Evolutionary conservation across 2,113 vertebrate species (phyloP).

Genomic region (Psophia crepitans): DNA sequence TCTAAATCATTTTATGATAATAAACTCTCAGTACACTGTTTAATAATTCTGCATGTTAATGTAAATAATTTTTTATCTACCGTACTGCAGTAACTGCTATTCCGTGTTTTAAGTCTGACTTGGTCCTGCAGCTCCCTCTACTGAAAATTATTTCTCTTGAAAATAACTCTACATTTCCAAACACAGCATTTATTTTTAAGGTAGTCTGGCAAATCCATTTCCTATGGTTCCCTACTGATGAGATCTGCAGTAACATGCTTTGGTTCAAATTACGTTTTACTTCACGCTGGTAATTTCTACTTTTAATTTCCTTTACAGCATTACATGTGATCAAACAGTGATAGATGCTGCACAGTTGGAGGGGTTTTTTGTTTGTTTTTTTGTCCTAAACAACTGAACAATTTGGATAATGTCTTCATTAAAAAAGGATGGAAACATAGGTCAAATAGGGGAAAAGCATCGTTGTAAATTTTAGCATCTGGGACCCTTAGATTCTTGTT

Average conservation of each 20-base stretch:
- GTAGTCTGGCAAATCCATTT: not conserved
- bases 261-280: not conserved
- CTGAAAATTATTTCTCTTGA: conserved; percentile 26
- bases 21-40: not conserved
- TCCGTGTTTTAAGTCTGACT: not conserved
- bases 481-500: not conserved
- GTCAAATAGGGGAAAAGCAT: not conserved
- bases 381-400: not conserved
- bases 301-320: not conserved
- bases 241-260: not conserved
- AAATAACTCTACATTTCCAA: not conserved
- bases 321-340: not conserved
- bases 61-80: conserved; percentile 10
- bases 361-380: too few relatives aligned
- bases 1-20: conserved; percentile 26
- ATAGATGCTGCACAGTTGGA: not conserved
- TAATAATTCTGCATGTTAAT: conserved; percentile 10
- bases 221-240: not conserved
- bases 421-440: not conserved
- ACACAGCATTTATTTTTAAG: conserved; percentile 13
- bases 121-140: conserved; percentile 67
- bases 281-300: not conserved
- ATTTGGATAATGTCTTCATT: not conserved
- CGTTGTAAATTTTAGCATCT: not conserved
- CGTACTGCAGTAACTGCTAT: not conserved